These are phyloP conservation scores for Adrianichthys oophorus DNA, from an alignment of 2,797 vertebrate genomes.

Conservation along the genomic window DNA sequence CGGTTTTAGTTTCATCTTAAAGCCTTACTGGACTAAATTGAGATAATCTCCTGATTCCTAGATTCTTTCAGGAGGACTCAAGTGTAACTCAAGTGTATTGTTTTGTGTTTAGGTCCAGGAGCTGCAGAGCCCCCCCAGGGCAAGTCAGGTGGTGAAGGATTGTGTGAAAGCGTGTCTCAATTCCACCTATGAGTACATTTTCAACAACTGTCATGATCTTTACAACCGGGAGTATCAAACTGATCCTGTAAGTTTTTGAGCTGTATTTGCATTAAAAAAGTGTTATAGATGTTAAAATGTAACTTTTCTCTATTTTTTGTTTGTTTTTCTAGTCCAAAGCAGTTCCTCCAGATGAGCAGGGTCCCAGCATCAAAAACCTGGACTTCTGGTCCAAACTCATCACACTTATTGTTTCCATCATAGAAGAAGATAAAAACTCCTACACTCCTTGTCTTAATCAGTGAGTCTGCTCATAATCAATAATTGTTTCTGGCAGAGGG, in stretches of 20 bases:
- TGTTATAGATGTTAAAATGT: not conserved
- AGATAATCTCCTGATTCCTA: constrained; percentile 10
- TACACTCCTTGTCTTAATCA: constrained; percentile 94
- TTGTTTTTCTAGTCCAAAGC: constrained; percentile 83
- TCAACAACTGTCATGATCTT: constrained; percentile 96
- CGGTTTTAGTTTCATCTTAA: too few species aligned
- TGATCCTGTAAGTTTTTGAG: constrained; percentile 80
- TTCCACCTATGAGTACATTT: constrained; percentile 97
- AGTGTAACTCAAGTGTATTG: constrained; percentile 13
- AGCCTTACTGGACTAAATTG: not conserved
- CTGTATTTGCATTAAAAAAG: not conserved
- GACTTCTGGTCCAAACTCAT: constrained; percentile 99
- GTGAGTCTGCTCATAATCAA: constrained; percentile 48
- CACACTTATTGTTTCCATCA: constrained; percentile 96
- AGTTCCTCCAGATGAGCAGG: constrained; percentile 93
- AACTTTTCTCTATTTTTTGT: constrained; percentile 4
- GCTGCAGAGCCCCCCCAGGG: constrained; percentile 93
- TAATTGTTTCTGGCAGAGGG: not conserved
- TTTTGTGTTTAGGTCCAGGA: constrained; percentile 88
- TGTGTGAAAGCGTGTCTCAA: constrained; percentile 97
- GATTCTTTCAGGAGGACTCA: too few species aligned
- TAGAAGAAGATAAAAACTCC: constrained; percentile 98
- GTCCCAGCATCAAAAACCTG: constrained; percentile 91
- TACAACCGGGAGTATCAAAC: constrained; percentile 94
- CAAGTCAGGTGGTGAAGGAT: constrained; percentile 95